Evolutionary conservation across 2,113 vertebrate species (phyloP), one percentile per base, ranked within the genome.

Genomic region (Pseudolaguvia tuberculata): DNA sequence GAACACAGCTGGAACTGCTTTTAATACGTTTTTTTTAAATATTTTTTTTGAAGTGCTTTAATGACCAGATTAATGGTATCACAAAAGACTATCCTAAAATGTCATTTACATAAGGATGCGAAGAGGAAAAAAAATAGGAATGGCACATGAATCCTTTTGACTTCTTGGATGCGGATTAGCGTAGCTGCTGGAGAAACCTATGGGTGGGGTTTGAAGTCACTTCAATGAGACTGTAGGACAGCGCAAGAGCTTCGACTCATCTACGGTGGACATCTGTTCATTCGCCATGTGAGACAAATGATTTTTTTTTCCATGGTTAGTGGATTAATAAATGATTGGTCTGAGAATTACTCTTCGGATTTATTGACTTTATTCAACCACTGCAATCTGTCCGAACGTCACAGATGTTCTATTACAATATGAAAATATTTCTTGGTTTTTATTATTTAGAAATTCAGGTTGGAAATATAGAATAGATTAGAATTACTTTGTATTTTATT

Each of bases 61-160:
- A 90, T 89, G 89, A 91, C 89, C 88, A 90, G 88, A 91, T 90
- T 91, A 92, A 90, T 87, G 82, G 87, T 88, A 88, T 89, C 59
- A 74, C 72, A 75, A 66, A 76, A 86, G 77, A 70, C 72, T 56
- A 14, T 21, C 39, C 71, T 63, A 56, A 68, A 82, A 75, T 79
- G 65, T 58, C 81, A 84, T 78, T 83, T 83, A 82, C 85, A 87
- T 87, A 89, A 88, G 59, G 18, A 59, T 31, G 31, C 61, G 55
- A n/a, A 13, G 23, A 57, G n/a, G n/a, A 48, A 39, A 51, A 61
- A 35, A 31, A 70, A n/a, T n/a, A n/a, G 14, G 58, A 65, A 70
- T 72, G 31, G 58, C 70, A 66, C 68, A 59, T 53, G 58, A 75
- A 75, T 73, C 73, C 67, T 78, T 78, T 72, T 75, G 76, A 81